Evolutionary conservation across 1,140 invertebrate species (phyloP).

Genomic region (Chironomus tepperi): DNA sequence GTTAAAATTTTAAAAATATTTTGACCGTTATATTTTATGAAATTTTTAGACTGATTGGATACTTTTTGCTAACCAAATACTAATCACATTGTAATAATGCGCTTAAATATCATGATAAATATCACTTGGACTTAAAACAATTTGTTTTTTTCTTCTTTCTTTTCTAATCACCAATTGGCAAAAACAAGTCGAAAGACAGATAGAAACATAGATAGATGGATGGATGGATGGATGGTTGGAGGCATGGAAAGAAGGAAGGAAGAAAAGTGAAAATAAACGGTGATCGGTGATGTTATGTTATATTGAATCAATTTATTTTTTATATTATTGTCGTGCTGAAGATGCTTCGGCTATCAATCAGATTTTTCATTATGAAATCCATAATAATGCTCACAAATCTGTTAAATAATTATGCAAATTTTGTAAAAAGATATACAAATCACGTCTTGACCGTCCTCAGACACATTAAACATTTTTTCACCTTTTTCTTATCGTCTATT

Average conservation of each 20-base stretch:
- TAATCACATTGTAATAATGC: too few species aligned
- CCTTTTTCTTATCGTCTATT: neutral
- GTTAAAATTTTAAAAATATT: too few species aligned
- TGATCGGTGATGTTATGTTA: neutral
- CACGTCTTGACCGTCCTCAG: neutral
- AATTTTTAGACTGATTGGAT: too few species aligned
- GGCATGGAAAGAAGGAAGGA: neutral
- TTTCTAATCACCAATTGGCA: neutral
- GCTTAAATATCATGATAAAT: too few species aligned
- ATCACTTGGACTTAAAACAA: too few species aligned
- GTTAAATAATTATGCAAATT: slow-evolving; percentile 15
- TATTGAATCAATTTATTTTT: neutral
- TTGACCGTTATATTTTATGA: too few species aligned
- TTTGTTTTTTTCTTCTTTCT: neutral
- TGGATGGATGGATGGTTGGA: neutral
- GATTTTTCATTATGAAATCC: neutral
- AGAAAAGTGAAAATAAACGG: neutral
- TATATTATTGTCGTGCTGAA: too few species aligned
- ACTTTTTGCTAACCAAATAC: too few species aligned
- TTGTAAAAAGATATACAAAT: neutral
- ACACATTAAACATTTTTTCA: neutral
- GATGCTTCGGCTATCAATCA: neutral
- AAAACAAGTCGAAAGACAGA: neutral
- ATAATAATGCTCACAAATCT: neutral
- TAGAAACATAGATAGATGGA: too few species aligned